Base-by-base conservation (phyloP, 35 echinoderm and acorn worm genomes). In the Lytechinus pictus region DNA sequence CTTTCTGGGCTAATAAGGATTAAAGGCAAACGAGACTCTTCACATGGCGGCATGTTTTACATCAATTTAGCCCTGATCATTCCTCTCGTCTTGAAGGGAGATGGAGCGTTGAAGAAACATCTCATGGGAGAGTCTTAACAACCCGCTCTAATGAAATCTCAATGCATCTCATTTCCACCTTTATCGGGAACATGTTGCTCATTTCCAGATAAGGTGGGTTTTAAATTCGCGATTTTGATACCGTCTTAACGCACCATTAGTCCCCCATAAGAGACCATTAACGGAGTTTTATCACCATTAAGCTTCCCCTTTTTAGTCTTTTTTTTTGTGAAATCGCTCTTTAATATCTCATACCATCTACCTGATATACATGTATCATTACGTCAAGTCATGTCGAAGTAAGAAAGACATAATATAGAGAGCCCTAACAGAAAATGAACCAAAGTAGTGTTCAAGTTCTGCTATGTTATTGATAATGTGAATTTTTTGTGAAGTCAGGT, bases 211-310 rank as follows among this genome's bases (percentile, higher is more conserved):
- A 79, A 79, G 66, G 66, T 24, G 66, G 66, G 66, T 79, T 79
- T 79, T 79, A 79, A n/a, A 79, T 79, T 79, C 66, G 66, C 66
- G 66, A 79, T 79, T 79, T 79, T 79, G 66, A 79, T 79, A 79
- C 66, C 66, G 66, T 79, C 66, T 79, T 79, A 79, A 79, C 66
- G 66, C 66, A 24, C 66, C 66, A 79, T 79, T 79, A 79, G 16
- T 24, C 66, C 16, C 66, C n/a, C 66, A 79, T 79, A 79, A 79
- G 66, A 79, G 66, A 79, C 66, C 66, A 79, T 79, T 79, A 79
- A 79, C 66, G 66, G 66, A 24, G 66, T n/a, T 79, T 79, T 79
- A 79, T 79, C 66, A 79, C 66, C 66, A 79, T 79, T n/a, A 79
- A 24, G 16, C 3, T 79, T 79, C 14, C 66, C 66, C 21, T 79